These are phyloP conservation scores for Cactoblastis cactorum DNA, from an alignment of 2,888 invertebrate genomes.

Conservation along the genomic window DNA sequence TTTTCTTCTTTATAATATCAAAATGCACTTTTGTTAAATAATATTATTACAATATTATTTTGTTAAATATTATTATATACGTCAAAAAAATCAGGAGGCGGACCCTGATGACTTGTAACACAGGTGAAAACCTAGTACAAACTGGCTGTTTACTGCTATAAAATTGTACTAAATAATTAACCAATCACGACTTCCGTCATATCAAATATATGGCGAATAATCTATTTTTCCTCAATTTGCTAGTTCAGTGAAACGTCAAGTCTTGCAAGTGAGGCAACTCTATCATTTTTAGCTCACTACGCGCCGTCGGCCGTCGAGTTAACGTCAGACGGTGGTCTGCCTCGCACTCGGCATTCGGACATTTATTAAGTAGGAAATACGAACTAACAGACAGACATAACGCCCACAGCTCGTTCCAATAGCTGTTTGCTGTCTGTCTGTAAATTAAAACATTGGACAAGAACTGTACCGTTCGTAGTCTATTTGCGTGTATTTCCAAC, in stretches of 20 bases:
- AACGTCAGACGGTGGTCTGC: slow-evolving; percentile 35
- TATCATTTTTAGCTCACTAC: slow-evolving; percentile 40
- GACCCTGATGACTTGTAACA: no score
- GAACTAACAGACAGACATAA: slow-evolving; percentile 23
- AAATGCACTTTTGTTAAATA: no score
- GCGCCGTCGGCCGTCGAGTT: slow-evolving; percentile 43
- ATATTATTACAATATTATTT: no score
- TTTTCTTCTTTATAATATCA: no score
- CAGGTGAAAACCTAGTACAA: no score
- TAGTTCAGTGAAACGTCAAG: slow-evolving; percentile 28
- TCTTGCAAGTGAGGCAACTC: slow-evolving; percentile 31
- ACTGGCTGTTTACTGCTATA: no score
- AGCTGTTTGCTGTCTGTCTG: slow-evolving; percentile 16
- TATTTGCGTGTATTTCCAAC: slow-evolving; percentile 31
- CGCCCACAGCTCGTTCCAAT: slow-evolving; percentile 11
- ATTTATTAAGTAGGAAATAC: slow-evolving; percentile 45
- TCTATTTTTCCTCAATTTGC: slow-evolving; percentile 19
- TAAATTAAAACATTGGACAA: slow-evolving; percentile 15
- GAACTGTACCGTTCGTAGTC: slow-evolving; percentile 27
- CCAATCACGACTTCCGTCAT: background rate
- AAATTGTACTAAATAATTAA: no score
- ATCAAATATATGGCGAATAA: background rate
- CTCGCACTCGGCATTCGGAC: slow-evolving; percentile 31
- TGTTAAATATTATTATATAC: no score
- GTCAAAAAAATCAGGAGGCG: no score